These are phyloP conservation scores for Coccyzus lansbergi DNA, from an alignment of 2,797 vertebrate species.

Conservation along the genomic window DNA sequence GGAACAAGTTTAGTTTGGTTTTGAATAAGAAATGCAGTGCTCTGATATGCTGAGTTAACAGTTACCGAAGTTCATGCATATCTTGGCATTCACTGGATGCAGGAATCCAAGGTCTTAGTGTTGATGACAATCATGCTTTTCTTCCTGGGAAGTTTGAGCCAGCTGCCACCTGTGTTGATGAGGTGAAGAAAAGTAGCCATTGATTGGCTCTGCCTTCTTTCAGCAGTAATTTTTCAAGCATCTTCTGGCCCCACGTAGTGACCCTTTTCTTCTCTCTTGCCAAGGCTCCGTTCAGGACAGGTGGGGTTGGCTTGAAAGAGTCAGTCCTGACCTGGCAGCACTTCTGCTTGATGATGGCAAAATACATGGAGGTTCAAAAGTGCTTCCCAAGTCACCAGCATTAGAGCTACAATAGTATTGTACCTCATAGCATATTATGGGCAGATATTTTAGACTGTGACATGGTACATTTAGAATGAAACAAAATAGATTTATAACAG, in stretches of 20 bases:
- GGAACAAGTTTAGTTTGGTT: not conserved
- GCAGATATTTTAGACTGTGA: not conserved
- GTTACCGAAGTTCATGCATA: not conserved
- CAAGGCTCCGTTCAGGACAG: not conserved
- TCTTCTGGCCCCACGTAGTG: rapidly evolving
- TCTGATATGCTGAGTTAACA: not conserved
- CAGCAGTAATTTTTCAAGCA: not conserved
- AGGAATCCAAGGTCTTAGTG: rapidly evolving
- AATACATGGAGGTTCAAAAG: not conserved
- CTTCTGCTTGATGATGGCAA: not conserved
- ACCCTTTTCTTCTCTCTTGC: not conserved
- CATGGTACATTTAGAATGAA: not conserved
- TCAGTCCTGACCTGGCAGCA: not conserved
- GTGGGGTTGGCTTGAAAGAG: not conserved
- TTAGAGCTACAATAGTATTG: not conserved
- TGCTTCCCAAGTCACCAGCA: not conserved
- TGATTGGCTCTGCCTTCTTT: not conserved
- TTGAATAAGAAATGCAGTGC: not conserved
- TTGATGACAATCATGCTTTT: not conserved
- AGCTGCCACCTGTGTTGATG: not conserved
- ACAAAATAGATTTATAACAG: not conserved
- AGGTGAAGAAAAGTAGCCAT: not conserved
- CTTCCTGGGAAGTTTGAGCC: not conserved
- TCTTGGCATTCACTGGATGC: not conserved
- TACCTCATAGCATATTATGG: not conserved